Evolutionary conservation across 1,140 invertebrate species (phyloP).

Genomic region (Colletes gigas): DNA sequence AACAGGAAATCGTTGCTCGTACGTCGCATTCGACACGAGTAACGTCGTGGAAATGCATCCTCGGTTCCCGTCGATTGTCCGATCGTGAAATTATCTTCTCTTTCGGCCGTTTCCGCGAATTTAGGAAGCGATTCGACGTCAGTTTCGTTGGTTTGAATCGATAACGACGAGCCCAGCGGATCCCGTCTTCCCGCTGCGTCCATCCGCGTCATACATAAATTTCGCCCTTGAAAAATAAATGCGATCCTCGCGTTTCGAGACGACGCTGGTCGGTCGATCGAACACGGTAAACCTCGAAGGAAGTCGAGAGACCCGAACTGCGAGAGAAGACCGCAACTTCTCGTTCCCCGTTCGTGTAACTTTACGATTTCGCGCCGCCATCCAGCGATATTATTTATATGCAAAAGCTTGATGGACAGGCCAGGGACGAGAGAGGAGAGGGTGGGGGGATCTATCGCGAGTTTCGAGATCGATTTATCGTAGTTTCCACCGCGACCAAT

Average conservation of each 20-base stretch:
- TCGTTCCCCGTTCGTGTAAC: conserved; percentile 33
- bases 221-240: conserved; percentile 67
- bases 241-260: conserved; percentile 20
- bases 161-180: conserved; percentile 56
- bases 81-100: neutral
- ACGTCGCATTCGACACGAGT: neutral
- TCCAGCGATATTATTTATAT: conserved; percentile 73
- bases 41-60: neutral
- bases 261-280: conserved; percentile 33
- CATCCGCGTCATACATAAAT: conserved; percentile 62
- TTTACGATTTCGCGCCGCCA: conserved; percentile 65
- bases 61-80: neutral
- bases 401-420: conserved; percentile 54
- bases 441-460: conserved; percentile 63
- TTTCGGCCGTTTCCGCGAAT: conserved; percentile 41
- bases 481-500: conserved; percentile 65
- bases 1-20: neutral
- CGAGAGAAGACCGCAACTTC: conserved; percentile 45
- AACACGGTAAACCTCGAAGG: neutral
- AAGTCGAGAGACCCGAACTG: neutral
- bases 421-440: neutral
- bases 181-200: conserved; percentile 51
- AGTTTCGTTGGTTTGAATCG: conserved; percentile 55
- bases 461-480: conserved; percentile 71
- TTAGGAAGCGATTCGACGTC: conserved; percentile 41